Percentiles rank a stretch among this genome's conserved stretches.
These are phyloP conservation scores for Sebastes oblongus DNA, from an alignment of 2,797 vertebrate genomes.

Conservation along the genomic window DNA sequence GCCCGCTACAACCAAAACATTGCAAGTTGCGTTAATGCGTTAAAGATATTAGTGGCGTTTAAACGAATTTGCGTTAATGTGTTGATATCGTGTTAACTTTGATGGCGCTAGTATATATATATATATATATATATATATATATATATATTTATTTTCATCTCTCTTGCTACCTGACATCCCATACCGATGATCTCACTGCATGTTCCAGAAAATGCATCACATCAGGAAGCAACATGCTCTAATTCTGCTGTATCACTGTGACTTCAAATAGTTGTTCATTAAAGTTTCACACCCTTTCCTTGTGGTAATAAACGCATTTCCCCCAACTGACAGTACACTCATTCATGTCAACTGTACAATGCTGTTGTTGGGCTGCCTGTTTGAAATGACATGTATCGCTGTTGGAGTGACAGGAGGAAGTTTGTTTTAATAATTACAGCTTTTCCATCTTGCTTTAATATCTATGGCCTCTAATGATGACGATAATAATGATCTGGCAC, in stretches of 20 bases:
- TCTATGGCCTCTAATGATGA: background rate
- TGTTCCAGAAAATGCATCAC: slow-evolving; percentile 16
- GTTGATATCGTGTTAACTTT: too few species aligned
- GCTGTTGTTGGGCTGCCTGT: slow-evolving; percentile 19
- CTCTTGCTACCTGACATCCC: background rate
- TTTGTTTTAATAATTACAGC: slow-evolving; percentile 3
- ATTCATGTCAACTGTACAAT: background rate
- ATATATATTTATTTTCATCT: too few species aligned
- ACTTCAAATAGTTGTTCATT: slow-evolving; percentile 19
- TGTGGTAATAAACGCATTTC: background rate
- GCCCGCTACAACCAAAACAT: too few species aligned
- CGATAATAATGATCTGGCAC: background rate
- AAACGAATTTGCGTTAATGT: fast-evolving
- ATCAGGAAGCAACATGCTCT: slow-evolving; percentile 9
- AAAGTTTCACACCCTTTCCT: slow-evolving; percentile 31
- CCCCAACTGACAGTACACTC: background rate
- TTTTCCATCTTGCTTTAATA: background rate
- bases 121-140: too few species aligned
- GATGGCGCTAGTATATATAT: too few species aligned
- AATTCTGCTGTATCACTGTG: background rate
- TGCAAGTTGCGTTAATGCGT: too few species aligned
- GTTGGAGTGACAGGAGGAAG: slow-evolving; percentile 4
- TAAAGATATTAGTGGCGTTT: too few species aligned
- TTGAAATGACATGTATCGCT: slow-evolving; percentile 20
- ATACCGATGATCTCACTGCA: background rate